Conservation (phyloP, 2,797 vertebrate species). For the Rhinella marina region DNA sequence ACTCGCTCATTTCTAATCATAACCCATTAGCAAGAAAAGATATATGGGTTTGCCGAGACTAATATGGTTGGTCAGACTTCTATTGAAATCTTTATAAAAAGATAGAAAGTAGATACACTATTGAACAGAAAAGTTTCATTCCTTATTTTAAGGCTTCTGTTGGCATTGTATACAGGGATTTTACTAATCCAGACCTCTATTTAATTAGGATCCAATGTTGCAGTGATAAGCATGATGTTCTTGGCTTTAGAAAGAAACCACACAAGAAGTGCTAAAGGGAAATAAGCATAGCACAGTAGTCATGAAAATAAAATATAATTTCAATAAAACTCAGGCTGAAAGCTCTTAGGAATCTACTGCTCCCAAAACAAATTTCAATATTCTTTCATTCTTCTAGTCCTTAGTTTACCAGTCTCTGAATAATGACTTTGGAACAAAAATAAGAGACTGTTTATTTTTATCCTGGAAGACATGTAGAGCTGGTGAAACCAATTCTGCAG, state of each 20-base stretch:
- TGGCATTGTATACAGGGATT: conserved; percentile 48
- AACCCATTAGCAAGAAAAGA: conserved; percentile 22
- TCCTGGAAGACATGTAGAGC: conserved; percentile 20
- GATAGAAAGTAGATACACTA: conserved; percentile 22
- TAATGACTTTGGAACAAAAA: conserved; percentile 27
- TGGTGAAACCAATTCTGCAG: conserved; percentile 22
- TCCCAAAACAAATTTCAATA: conserved; percentile 41
- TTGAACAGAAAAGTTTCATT: conserved; percentile 18
- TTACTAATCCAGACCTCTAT: conserved; percentile 39
- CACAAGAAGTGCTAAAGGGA: conserved; percentile 9
- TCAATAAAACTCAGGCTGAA: conserved; percentile 37
- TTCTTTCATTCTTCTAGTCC: conserved; percentile 40
- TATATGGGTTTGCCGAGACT: conserved; percentile 22
- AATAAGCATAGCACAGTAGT: conserved; percentile 24
- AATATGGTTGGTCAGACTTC: conserved; percentile 4
- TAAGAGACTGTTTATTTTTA: conserved; percentile 20
- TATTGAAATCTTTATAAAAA: conserved; percentile 30
- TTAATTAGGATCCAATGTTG: conserved; percentile 55
- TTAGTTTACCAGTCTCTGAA: conserved; percentile 37
- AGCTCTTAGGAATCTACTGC: conserved; percentile 23
- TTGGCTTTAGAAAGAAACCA: conserved; percentile 43
- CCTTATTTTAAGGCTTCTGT: conserved; percentile 37
- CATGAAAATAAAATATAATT: conserved; percentile 34
- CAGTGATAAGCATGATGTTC: conserved; percentile 54
- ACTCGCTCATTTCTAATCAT: too few relatives aligned